Evolutionary conservation across 2,888 invertebrate species (phyloP).

Genomic region (Lydus trimaculatus): DNA sequence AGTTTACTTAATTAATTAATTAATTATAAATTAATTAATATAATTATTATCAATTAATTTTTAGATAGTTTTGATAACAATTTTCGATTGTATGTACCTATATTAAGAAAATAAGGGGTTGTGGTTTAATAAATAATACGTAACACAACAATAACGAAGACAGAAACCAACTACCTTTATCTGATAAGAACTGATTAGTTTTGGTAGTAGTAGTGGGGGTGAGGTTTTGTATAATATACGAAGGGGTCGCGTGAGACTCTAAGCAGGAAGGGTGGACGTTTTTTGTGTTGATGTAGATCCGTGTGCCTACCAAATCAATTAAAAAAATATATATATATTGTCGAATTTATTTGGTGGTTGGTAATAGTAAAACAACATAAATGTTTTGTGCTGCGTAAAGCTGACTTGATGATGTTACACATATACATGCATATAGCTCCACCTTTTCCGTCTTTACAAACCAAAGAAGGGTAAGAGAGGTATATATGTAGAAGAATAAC

Average conservation of each 20-base stretch:
- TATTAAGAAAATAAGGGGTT: no score
- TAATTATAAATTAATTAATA: no score
- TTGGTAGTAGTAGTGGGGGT: background rate
- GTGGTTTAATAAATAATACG: background rate
- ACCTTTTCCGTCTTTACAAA: slow-evolving; percentile 34
- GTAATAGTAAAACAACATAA: slow-evolving; percentile 40
- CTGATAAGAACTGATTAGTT: background rate
- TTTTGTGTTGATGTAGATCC: background rate
- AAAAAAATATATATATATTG: no score
- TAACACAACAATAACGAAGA: background rate
- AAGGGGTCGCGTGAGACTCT: background rate
- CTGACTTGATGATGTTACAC: slow-evolving; percentile 43
- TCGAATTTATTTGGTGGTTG: background rate
- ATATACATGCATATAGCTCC: slow-evolving; percentile 16
- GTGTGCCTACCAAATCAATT: slow-evolving; percentile 38
- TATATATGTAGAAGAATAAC: background rate
- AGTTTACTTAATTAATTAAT: no score
- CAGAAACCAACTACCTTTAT: background rate
- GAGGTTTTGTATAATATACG: background rate
- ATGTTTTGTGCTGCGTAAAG: slow-evolving; percentile 51
- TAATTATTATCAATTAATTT: no score
- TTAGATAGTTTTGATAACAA: no score
- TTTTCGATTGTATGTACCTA: no score
- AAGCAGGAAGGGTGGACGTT: background rate
- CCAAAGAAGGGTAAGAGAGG: background rate